Percentiles rank a stretch among this genome's conserved stretches.
These are phyloP conservation scores for Hoplodrina blanda DNA, from an alignment of 2,888 invertebrate species.

Conservation along the genomic window DNA sequence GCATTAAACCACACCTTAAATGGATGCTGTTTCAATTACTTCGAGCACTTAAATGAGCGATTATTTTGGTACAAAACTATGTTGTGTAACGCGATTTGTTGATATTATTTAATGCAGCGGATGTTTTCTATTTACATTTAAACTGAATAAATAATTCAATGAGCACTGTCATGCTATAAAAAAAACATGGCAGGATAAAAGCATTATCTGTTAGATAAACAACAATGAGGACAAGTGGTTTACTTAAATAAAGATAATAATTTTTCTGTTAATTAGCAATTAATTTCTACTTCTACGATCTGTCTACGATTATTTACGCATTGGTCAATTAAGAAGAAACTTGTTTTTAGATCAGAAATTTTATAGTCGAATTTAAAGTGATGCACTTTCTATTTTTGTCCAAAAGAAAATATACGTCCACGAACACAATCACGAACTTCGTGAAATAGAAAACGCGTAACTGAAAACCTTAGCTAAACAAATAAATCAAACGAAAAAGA, in stretches of 20 bases:
- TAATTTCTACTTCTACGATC: background rate
- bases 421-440: constrained; percentile 2
- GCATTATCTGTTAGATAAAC: constrained; percentile 32
- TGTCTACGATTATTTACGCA: background rate
- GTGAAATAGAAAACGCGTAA: background rate
- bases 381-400: background rate
- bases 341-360: background rate
- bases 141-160: constrained; percentile 9
- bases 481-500: constrained; percentile 26
- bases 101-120: background rate
- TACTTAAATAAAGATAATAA: constrained; percentile 8
- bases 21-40: constrained; percentile 28
- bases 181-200: constrained; percentile 27
- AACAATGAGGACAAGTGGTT: background rate
- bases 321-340: background rate
- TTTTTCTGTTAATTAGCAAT: background rate
- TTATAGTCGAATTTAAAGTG: background rate
- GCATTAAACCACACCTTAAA: constrained; percentile 46
- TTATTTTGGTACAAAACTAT: constrained; percentile 25
- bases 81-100: constrained; percentile 22
- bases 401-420: background rate
- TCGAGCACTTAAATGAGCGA: constrained; percentile 35
- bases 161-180: background rate
- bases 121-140: background rate
- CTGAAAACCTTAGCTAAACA: background rate